Conservation (phyloP, 1,140 invertebrate species). For the Parasteatoda tepidariorum region DNA sequence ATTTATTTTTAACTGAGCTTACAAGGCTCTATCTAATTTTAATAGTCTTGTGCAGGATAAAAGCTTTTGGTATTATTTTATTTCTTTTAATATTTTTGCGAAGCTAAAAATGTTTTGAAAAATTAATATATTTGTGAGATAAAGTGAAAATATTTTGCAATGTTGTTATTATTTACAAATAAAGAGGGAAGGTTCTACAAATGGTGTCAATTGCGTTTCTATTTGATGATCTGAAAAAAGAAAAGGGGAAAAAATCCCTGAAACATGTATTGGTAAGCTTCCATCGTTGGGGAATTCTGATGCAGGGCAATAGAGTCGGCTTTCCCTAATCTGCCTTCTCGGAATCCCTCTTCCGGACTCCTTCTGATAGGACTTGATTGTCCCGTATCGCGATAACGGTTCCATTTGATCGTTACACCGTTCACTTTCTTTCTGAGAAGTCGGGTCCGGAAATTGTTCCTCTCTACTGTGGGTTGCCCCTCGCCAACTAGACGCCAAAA, state of each 20-base stretch:
- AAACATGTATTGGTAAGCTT: not conserved
- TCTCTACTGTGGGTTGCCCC: not conserved
- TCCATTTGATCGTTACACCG: not conserved
- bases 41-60: too few relatives aligned
- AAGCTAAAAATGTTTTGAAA: too few relatives aligned
- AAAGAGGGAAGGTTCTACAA: too few relatives aligned
- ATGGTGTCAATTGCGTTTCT: too few relatives aligned
- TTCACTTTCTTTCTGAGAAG: not conserved
- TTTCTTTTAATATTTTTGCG: too few relatives aligned
- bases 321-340: not conserved
- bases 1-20: too few relatives aligned
- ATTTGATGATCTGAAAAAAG: too few relatives aligned
- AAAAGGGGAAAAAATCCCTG: not conserved
- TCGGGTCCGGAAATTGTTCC: not conserved
- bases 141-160: too few relatives aligned
- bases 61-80: too few relatives aligned
- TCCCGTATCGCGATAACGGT: constrained; percentile 3
- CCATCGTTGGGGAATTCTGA: not conserved
- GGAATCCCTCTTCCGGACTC: not conserved
- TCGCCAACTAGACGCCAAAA: not conserved
- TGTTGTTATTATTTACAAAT: too few relatives aligned
- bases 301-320: not conserved
- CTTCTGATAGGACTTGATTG: constrained; percentile 12
- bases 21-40: too few relatives aligned
- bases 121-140: too few relatives aligned